Conservation (phyloP, 2,113 vertebrate species). For the Oncorhynchus mykiss region DNA sequence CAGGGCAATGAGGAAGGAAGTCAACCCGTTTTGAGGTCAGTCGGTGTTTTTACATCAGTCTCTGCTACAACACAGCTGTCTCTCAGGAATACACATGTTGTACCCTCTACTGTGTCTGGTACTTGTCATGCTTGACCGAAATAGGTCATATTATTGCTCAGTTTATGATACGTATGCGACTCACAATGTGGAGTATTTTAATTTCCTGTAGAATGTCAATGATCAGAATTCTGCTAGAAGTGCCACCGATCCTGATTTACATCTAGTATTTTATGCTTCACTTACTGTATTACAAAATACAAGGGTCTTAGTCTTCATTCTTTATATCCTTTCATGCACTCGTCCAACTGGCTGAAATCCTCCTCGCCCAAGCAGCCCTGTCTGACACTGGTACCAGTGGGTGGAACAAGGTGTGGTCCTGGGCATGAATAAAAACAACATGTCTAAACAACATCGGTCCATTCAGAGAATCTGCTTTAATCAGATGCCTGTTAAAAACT, state of each 20-base stretch:
- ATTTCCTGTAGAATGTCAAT: no score
- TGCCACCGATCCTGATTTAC: background rate
- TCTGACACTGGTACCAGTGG: background rate
- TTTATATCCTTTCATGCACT: conserved; percentile 18
- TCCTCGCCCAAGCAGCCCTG: background rate
- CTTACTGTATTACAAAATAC: background rate
- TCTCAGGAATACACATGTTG: background rate
- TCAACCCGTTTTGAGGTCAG: background rate
- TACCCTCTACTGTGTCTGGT: background rate
- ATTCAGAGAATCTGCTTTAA: background rate
- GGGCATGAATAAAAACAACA: background rate
- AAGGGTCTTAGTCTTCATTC: background rate
- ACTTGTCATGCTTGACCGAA: no score
- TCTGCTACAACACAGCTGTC: background rate
- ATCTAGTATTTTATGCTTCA: background rate
- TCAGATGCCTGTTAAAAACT: background rate
- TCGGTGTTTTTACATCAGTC: background rate
- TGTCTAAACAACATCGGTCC: background rate
- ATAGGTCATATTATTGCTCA: no score
- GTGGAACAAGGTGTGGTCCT: background rate
- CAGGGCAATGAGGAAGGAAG: conserved; percentile 2
- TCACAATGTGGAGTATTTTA: no score
- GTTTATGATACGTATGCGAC: no score
- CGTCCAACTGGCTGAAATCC: conserved; percentile 6
- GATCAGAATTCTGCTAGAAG: no score